Base-by-base conservation (phyloP, 2,113 vertebrate genomes). In the Argyrosomus japonicus region DNA sequence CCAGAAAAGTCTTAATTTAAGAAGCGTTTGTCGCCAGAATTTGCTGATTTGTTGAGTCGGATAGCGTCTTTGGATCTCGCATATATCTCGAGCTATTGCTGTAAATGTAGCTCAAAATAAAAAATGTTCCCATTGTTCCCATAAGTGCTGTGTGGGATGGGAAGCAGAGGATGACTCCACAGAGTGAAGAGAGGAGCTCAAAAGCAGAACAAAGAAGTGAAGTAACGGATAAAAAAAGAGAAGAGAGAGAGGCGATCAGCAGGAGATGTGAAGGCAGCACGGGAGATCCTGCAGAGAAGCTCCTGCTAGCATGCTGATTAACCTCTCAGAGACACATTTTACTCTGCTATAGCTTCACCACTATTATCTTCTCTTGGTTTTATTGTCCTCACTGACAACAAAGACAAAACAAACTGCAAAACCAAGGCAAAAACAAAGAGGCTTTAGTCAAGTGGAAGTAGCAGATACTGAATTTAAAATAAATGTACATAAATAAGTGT, bases 221-320 rank as follows among this genome's bases (percentile, higher is more conserved):
- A n/a, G 57, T 15, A 43, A 64, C 40, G 67, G 45, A 79, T 11
- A 43, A 15, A 63, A 53, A 61, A 60, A 25, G 2, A 36, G 23
- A 12, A 18, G 5, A 25, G 45, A 51, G 47, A 63, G 40, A 63
- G 67, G 62, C 47, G 58, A 62, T 43, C 63, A 85, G 54, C 58
- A 60, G 48, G 19, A 56, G 40, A 73, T 29, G 17, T 48, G 3
- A 18, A n/a, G 14, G 45, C 19, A 60, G 23, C 60, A 32, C n/a
- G 27, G 17, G 68, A 21, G 5, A 48, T 70, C 85, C 79, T 62
- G 76, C 57, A 25, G 85, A 87, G 79, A 61, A 61, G 71, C 82
- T 45, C 21, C 78, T 82, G 70, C 75, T 48, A 0, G 43, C 73
- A 68, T 2, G 43, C 67, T 86, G 87, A 65, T 67, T 77, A 74